Evolutionary conservation across 2,113 vertebrate genomes (phyloP).

Genomic region (Rhinopomastus cyanomelas): DNA sequence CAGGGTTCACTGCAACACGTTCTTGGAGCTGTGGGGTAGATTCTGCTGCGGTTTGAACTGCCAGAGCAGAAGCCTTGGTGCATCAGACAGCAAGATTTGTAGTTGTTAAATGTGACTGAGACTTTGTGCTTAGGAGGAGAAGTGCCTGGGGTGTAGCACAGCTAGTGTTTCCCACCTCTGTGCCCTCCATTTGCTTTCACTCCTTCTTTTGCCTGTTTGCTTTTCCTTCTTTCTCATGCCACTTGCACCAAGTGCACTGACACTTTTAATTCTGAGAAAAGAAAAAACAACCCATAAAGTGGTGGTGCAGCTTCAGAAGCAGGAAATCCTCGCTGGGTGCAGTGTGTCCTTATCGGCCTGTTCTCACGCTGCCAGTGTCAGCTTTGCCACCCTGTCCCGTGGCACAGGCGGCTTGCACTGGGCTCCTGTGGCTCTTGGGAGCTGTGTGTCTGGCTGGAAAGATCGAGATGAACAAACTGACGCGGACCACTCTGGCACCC

Average conservation of each 20-base stretch:
- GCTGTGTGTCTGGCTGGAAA: not conserved
- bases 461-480: not conserved
- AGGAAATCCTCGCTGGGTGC: not conserved
- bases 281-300: rapidly evolving
- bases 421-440: not conserved
- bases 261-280: not conserved
- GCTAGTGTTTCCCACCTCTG: not conserved
- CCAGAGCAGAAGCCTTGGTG: not conserved
- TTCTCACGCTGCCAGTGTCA: not conserved
- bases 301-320: not conserved
- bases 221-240: rapidly evolving
- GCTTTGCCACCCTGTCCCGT: not conserved
- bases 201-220: rapidly evolving
- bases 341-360: not conserved
- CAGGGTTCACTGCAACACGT: not conserved
- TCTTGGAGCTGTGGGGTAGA: not conserved
- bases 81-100: not conserved
- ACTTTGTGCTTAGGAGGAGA: not conserved
- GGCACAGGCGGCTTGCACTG: not conserved
- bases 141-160: not conserved
- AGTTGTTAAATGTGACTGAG: rapidly evolving
- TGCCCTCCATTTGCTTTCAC: not conserved
- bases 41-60: not conserved
- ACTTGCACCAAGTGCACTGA: rapidly evolving
- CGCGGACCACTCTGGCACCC: not conserved